Evolutionary conservation across 1,140 invertebrate species (phyloP).

Genomic region (Gryllus bimaculatus): DNA sequence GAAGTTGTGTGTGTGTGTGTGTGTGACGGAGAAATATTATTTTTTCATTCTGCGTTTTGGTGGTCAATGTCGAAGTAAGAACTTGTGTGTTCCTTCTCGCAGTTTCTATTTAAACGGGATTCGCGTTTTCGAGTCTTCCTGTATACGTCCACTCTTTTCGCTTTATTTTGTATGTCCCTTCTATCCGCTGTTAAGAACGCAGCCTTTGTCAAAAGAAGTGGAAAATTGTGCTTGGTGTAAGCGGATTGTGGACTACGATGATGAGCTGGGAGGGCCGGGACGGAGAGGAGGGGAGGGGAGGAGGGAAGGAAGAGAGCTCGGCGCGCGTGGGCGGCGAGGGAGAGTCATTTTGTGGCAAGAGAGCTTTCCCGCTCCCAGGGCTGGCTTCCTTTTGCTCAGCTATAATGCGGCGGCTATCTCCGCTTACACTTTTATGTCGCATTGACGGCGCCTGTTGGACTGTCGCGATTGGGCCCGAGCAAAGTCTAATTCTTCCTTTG

Average conservation of each 20-base stretch:
- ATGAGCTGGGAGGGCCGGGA: not conserved
- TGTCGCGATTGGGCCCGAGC: not conserved
- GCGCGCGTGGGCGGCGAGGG: too few relatives aligned
- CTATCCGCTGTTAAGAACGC: not conserved
- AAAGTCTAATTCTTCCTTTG: not conserved
- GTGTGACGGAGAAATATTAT: too few relatives aligned
- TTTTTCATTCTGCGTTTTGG: not conserved
- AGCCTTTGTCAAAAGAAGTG: constrained; percentile 17
- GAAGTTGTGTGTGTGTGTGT: too few relatives aligned
- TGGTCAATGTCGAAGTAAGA: not conserved
- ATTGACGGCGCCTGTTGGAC: not conserved
- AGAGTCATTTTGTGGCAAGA: not conserved
- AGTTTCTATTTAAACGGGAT: not conserved
- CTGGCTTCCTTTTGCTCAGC: not conserved
- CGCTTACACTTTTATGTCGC: not conserved
- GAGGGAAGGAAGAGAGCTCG: not conserved
- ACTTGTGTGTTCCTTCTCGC: not conserved
- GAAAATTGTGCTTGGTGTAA: constrained; percentile 18
- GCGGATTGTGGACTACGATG: constrained; percentile 12
- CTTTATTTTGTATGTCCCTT: not conserved
- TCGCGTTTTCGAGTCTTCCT: not conserved
- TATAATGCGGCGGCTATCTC: not conserved
- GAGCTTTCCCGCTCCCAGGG: not conserved
- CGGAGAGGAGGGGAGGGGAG: not conserved
- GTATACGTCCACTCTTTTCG: not conserved